Evolutionary conservation across 35 echinoderm and acorn worm genomes (phyloP).

Genomic region (Lytechinus pictus): DNA sequence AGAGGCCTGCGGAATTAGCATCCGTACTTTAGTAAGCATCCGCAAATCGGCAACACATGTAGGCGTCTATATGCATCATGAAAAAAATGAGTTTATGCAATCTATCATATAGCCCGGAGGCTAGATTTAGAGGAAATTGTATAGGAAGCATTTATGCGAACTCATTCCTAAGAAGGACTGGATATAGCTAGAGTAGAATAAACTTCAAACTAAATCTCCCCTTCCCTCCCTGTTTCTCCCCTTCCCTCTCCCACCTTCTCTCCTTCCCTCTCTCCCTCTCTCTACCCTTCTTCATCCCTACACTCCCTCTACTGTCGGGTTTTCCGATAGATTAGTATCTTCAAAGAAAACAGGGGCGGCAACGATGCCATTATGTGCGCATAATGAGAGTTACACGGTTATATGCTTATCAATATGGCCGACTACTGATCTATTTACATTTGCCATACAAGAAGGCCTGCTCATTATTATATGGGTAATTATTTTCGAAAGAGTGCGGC

Average conservation of each 20-base stretch:
- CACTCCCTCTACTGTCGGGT: background rate
- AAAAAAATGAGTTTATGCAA: constrained; percentile 47
- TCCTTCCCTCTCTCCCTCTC: background rate
- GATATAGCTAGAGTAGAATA: background rate
- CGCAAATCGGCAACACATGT: constrained; percentile 34
- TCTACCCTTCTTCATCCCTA: background rate
- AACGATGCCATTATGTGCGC: background rate
- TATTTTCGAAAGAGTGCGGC: background rate
- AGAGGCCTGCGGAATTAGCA: background rate
- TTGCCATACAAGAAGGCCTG: background rate
- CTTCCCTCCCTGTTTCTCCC: background rate
- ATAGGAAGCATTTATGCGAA: constrained; percentile 47
- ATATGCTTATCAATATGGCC: background rate
- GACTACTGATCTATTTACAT: background rate
- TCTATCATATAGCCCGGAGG: constrained; percentile 21
- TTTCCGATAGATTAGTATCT: constrained; percentile 5
- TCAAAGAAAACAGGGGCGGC: constrained; percentile 8
- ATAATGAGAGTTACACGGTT: constrained; percentile 11
- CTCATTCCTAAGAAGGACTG: constrained; percentile 31
- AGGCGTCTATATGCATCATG: constrained; percentile 47
- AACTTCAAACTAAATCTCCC: background rate
- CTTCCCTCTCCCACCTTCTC: background rate
- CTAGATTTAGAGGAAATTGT: constrained; percentile 42
- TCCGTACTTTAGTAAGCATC: constrained; percentile 11
- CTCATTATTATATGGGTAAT: background rate